Base-by-base conservation (phyloP, 2,888 invertebrate species). In the Lepeophtheirus nordmannii region DNA sequence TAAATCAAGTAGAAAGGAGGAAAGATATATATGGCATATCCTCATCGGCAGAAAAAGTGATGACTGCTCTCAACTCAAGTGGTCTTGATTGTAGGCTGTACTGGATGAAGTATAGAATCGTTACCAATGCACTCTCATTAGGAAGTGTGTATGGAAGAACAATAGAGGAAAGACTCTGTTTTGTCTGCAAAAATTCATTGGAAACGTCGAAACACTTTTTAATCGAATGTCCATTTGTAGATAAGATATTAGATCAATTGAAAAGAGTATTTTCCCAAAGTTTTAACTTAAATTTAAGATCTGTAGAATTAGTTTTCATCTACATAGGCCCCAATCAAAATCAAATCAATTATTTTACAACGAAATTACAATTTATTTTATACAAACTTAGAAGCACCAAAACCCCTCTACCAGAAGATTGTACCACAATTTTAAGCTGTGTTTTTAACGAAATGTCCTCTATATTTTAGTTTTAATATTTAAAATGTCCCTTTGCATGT, bases 21-120 rank as follows among this genome's bases (percentile, higher is more conserved):
- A 41, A 41, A 41, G 41, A 41, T 41, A 41, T 41, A 41, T 41
- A 41, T 41, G 41, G 41, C 41, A 41, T 41, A 41, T 41, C 41
- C 41, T 41, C 41, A 41, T 41, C 41, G 41, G 14, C 14, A 41
- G 41, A 41, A 41, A 41, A 14, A 41, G 41, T 41, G 41, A 41
- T 41, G 41, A 41, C 41, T 41, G 10, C 11, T 41, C 41, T 41
- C 41, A 41, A 41, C 41, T 41, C 41, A 41, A 41, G 14, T 41
- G 41, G 41, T 41, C 41, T 41, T 41, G 41, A 41, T 41, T 41
- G 14, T 41, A 11, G 10, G 41, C 41, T 41, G 41, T 41, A 11
- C 41, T 41, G 41, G 41, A 41, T 41, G 14, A 41, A 41, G 41
- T 41, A 41, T 41, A 41, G 41, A 41, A 41, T 41, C 41, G 14